Percentiles rank a stretch among this genome's conserved stretches.
phyloP scores from a whole-genome alignment of 2,888 invertebrate genomes.

The Crepidodera aurea region DNA sequence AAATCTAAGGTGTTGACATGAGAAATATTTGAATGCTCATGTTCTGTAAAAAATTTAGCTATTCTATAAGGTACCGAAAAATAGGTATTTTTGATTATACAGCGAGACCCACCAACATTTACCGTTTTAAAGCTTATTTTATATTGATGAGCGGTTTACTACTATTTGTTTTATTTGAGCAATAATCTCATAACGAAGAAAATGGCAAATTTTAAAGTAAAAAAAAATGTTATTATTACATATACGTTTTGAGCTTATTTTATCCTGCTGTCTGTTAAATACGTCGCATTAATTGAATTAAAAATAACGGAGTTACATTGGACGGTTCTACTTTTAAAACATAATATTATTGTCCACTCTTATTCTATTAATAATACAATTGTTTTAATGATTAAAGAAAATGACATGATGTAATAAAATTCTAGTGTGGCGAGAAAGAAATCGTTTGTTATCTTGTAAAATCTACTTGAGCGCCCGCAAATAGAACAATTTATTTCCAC shows the following conservation, averaged over 20 bases:
- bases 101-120: constrained; percentile 32
- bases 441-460: no score
- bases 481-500: no score
- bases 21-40: constrained; percentile 43
- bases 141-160: constrained; percentile 35
- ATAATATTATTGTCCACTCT: constrained; percentile 5
- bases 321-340: constrained; percentile 12
- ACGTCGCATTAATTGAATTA: neutral
- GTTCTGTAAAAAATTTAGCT: constrained; percentile 33
- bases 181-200: constrained; percentile 37
- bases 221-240: no score
- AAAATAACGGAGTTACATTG: constrained; percentile 1
- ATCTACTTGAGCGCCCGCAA: no score
- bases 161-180: constrained; percentile 39
- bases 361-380: neutral
- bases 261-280: neutral
- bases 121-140: constrained; percentile 23
- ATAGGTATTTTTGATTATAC: constrained; percentile 30
- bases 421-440: no score
- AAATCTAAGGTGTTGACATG: constrained; percentile 43
- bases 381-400: no score
- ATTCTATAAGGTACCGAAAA: constrained; percentile 22
- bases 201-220: constrained; percentile 16
- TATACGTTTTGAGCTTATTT: no score
- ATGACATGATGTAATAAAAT: no score